Percentiles rank a stretch among this genome's conserved stretches.
Conservation (phyloP, 2,113 vertebrate species). For the Ardeotis arabs region DNA sequence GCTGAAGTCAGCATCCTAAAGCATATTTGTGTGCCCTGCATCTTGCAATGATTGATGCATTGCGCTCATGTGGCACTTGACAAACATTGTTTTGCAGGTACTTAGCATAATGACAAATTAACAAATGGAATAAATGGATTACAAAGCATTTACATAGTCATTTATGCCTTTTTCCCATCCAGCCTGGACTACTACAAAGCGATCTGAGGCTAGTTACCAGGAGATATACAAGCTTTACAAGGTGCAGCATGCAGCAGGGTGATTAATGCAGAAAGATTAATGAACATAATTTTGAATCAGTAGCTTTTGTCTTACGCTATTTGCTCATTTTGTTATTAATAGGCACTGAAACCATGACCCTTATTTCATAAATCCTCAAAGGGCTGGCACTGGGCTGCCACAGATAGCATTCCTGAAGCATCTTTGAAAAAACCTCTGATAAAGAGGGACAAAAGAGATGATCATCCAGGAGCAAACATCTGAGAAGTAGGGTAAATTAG, state of each 20-base stretch:
- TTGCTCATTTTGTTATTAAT: slow-evolving; percentile 26
- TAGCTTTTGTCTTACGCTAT: neutral
- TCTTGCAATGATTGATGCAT: neutral
- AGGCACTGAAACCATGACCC: neutral
- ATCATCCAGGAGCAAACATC: neutral
- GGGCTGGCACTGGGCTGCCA: neutral
- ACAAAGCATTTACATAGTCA: slow-evolving; percentile 39
- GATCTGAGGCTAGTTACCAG: slow-evolving; percentile 14
- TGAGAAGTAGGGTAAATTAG: neutral
- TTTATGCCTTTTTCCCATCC: slow-evolving; percentile 8
- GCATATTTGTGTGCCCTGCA: neutral
- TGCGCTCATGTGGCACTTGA: neutral
- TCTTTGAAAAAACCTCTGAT: slow-evolving; percentile 1
- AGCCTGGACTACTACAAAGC: slow-evolving; percentile 5
- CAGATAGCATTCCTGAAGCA: neutral
- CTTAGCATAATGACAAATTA: slow-evolving; percentile 53
- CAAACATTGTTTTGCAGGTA: slow-evolving; percentile 37
- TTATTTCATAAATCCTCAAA: slow-evolving; percentile 18
- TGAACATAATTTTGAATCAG: slow-evolving; percentile 44
- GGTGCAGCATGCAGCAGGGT: neutral
- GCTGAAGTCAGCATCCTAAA: neutral
- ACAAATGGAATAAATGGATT: slow-evolving; percentile 46
- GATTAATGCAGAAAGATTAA: slow-evolving; percentile 61
- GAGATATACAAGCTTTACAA: slow-evolving; percentile 45
- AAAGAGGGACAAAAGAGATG: neutral